Percentiles rank a stretch among this genome's conserved stretches.
Evolutionary conservation across 2,113 vertebrate species (phyloP).

Genomic region (Cyprichromis sp.): DNA sequence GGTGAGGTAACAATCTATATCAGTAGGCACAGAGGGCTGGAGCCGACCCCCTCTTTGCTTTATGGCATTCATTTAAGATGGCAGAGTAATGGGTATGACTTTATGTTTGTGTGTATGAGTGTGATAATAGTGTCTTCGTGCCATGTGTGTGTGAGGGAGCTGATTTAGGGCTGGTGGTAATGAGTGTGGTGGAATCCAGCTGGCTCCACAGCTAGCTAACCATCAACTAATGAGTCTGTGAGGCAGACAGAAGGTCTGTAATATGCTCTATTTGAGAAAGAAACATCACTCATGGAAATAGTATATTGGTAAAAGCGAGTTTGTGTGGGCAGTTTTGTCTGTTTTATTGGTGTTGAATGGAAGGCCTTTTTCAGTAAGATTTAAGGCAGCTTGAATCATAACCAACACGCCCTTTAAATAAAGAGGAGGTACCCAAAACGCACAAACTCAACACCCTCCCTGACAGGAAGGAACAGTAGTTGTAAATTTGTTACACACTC

Average conservation of each 20-base stretch:
- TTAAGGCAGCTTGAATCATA: background rate
- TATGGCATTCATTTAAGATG: conserved; percentile 49
- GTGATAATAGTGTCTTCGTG: background rate
- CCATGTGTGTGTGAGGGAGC: background rate
- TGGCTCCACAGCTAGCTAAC: conserved; percentile 56
- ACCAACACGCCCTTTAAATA: background rate
- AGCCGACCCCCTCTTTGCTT: conserved; percentile 44
- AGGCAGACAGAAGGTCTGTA: conserved; percentile 2
- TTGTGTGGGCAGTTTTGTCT: background rate
- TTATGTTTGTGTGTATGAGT: background rate
- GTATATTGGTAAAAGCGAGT: background rate
- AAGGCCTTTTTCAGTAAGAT: background rate
- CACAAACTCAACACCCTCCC: background rate
- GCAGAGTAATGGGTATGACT: background rate
- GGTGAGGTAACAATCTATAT: conserved; percentile 49
- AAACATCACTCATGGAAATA: background rate
- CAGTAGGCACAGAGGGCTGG: conserved; percentile 30
- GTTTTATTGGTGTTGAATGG: background rate
- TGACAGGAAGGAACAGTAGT: conserved; percentile 20
- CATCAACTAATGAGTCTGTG: conserved; percentile 40
- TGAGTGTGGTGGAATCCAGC: conserved; percentile 26
- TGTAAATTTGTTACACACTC: conserved; percentile 30
- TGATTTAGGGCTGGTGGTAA: conserved; percentile 36
- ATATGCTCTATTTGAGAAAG: background rate
- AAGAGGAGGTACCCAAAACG: background rate